Conservation (phyloP, 2,888 invertebrate genomes). For the Tenthredo scrophulariae region DNA sequence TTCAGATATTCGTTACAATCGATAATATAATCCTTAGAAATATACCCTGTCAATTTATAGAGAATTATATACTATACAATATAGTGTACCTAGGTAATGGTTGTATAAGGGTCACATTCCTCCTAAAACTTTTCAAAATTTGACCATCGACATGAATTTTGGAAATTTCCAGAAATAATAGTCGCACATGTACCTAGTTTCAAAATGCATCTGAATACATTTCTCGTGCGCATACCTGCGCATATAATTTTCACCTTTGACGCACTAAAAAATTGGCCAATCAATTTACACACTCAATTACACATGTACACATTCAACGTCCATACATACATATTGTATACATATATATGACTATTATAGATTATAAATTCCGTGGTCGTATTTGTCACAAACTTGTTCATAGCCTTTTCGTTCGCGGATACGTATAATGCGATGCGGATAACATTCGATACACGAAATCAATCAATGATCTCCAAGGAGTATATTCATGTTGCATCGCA, state of each 20-base stretch:
- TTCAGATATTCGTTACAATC: slow-evolving; percentile 18
- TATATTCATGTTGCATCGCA: not conserved
- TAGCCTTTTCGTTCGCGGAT: not conserved
- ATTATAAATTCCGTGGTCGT: not conserved
- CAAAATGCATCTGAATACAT: not conserved
- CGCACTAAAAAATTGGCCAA: not conserved
- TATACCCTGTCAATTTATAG: not conserved
- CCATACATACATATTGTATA: slow-evolving; percentile 4
- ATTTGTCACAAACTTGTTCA: not conserved
- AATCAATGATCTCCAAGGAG: not conserved
- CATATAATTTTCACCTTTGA: not conserved
- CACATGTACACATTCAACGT: slow-evolving; percentile 2
- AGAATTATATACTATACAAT: not conserved
- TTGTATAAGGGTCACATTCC: not conserved
- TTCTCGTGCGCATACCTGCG: not conserved
- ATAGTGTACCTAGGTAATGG: not conserved
- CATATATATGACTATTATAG: not conserved
- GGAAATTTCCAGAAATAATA: not conserved
- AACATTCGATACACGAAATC: not conserved
- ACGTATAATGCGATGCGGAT: not conserved
- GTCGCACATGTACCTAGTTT: too few species aligned
- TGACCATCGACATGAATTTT: not conserved
- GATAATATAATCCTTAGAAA: not conserved
- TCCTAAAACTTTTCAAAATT: not conserved
- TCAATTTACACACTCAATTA: not conserved